Conservation (phyloP, 1,140 invertebrate species). For the Thaumatotibia leucotreta region DNA sequence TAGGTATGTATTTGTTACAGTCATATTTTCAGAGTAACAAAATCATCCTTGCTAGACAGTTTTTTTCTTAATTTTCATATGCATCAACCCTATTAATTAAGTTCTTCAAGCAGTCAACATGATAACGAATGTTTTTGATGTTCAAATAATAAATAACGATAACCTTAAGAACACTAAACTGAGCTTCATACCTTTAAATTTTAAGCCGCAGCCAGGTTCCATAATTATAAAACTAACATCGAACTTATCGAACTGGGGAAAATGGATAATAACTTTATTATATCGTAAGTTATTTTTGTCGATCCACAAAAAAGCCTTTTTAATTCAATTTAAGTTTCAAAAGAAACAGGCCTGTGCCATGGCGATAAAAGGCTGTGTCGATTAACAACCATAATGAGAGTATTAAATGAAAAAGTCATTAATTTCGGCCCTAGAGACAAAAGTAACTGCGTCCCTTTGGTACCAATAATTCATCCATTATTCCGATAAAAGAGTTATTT, state of each 20-base stretch:
- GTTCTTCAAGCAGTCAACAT: no score
- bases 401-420: conserved; percentile 8
- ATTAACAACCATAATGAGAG: conserved; percentile 12
- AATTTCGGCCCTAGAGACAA: not conserved
- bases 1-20: no score
- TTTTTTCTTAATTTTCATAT: no score
- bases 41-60: no score
- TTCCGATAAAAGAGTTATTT: not conserved
- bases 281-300: not conserved
- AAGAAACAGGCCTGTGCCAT: not conserved
- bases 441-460: conserved; percentile 2
- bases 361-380: not conserved
- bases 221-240: not conserved
- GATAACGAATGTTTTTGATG: no score
- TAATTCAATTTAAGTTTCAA: not conserved
- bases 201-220: not conserved
- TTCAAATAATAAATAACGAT: not conserved
- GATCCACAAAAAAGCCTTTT: not conserved
- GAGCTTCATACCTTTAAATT: not conserved
- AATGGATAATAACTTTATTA: not conserved
- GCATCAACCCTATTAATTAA: no score
- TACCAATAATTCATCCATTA: conserved; percentile 5
- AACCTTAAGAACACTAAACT: not conserved
- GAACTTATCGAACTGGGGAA: not conserved
- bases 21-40: no score